A percentile compares a stretch with the other conserved stretches of the same genome.
Evolutionary conservation across 1,140 invertebrate genomes (phyloP).

Genomic region (Ooceraea biroi): DNA sequence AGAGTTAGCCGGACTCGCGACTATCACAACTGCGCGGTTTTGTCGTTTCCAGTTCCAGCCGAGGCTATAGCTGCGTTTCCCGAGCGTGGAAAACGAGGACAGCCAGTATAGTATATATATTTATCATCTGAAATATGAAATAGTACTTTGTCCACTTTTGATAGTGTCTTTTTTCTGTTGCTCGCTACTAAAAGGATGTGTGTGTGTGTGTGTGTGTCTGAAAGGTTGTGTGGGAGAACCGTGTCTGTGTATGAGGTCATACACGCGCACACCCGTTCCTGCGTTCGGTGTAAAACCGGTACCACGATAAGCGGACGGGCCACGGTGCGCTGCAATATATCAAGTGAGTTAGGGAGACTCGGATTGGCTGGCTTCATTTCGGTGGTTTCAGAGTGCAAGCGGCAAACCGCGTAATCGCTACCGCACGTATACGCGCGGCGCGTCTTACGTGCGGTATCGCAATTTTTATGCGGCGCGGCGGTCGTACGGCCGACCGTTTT

Average conservation of each 20-base stretch:
- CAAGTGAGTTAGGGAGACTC: conserved; percentile 48
- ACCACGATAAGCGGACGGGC: conserved; percentile 43
- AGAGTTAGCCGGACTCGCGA: conserved; percentile 19
- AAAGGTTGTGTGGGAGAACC: neutral
- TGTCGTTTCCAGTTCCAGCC: conserved; percentile 43
- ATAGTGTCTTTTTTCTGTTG: conserved; percentile 50
- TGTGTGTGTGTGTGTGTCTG: neutral
- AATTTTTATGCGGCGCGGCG: neutral
- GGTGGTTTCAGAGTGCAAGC: conserved; percentile 34
- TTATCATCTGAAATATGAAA: conserved; percentile 67
- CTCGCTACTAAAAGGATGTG: conserved; percentile 34
- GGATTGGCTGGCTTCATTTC: conserved; percentile 49
- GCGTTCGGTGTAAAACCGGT: conserved; percentile 40
- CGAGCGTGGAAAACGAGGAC: conserved; percentile 47
- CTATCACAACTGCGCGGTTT: conserved; percentile 9
- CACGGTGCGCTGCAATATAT: conserved; percentile 50
- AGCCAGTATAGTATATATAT: conserved; percentile 58
- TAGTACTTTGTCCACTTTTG: conserved; percentile 76
- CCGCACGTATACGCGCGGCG: neutral
- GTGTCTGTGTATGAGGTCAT: conserved; percentile 53
- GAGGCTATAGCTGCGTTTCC: conserved; percentile 45
- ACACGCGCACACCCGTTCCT: conserved; percentile 69
- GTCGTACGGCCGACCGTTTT: no score
- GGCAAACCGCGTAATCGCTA: conserved; percentile 45
- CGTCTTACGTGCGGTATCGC: neutral